These are phyloP conservation scores for Pseudopipra pipra DNA, from an alignment of 2,113 vertebrate genomes.

Conservation along the genomic window DNA sequence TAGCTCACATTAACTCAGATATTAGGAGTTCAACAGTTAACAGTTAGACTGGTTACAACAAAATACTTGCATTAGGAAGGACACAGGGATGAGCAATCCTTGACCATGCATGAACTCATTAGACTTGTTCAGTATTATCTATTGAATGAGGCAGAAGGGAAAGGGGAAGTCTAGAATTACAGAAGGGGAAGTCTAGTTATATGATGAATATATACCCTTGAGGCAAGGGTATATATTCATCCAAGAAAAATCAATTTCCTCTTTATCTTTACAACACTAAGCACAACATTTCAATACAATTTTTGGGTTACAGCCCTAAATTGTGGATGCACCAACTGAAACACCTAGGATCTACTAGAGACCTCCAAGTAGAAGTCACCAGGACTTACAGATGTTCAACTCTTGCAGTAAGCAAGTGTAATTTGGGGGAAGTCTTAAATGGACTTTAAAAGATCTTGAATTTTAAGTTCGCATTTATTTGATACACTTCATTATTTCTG, in stretches of 20 bases:
- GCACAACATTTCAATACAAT: not conserved
- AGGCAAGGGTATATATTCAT: not conserved
- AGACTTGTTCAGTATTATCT: not conserved
- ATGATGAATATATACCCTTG: not conserved
- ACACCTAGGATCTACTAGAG: not conserved
- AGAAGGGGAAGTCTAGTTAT: not conserved
- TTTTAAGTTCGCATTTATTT: not conserved
- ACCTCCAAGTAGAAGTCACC: not conserved
- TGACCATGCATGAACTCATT: not conserved
- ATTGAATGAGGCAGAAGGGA: not conserved
- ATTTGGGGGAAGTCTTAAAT: not conserved
- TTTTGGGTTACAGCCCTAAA: not conserved
- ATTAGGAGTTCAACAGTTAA: not conserved
- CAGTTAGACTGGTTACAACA: not conserved
- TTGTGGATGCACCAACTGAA: not conserved
- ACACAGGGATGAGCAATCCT: not conserved
- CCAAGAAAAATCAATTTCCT: not conserved
- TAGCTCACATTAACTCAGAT: not conserved
- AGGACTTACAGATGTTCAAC: not conserved
- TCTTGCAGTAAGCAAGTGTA: not conserved
- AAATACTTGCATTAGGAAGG: not conserved
- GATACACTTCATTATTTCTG: not conserved
- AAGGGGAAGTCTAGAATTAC: too few species aligned
- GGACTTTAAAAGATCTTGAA: not conserved
- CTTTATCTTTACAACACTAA: not conserved